Conservation (phyloP, 2,797 vertebrate species). For the Cuniculus paca region DNA sequence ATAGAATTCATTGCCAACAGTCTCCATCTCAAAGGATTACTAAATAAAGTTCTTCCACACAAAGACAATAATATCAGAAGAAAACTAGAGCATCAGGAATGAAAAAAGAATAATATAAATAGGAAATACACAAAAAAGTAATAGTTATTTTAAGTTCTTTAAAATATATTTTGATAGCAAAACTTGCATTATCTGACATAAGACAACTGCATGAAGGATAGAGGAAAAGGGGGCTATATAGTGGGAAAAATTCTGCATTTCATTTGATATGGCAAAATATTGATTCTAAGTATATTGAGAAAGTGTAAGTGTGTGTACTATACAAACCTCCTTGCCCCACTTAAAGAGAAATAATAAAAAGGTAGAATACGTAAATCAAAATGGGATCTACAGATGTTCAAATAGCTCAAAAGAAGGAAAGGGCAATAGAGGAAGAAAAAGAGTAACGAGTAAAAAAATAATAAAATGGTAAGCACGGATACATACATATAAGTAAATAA, state of each 20-base stretch:
- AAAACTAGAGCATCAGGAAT: neutral
- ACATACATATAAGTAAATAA: neutral
- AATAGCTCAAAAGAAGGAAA: neutral
- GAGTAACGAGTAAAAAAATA: neutral
- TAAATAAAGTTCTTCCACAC: constrained; percentile 15
- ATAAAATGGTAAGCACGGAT: neutral
- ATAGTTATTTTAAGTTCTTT: constrained; percentile 21
- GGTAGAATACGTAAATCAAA: neutral
- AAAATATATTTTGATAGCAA: constrained; percentile 48
- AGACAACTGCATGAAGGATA: neutral
- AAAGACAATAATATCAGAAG: constrained; percentile 31
- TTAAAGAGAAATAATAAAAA: neutral
- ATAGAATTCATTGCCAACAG: neutral
- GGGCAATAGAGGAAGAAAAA: neutral
- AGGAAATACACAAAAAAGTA: constrained; percentile 25
- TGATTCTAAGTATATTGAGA: neutral
- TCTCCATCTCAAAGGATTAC: constrained; percentile 12
- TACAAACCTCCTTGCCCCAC: neutral
- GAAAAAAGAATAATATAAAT: neutral
- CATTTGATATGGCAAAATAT: neutral
- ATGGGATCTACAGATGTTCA: neutral
- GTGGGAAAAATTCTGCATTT: neutral
- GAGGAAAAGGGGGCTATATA: neutral
- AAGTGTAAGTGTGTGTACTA: neutral
- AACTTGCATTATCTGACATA: constrained; percentile 9